Evolutionary conservation across 2,888 invertebrate species (phyloP).

Genomic region (Lycophotia porphyrea): DNA sequence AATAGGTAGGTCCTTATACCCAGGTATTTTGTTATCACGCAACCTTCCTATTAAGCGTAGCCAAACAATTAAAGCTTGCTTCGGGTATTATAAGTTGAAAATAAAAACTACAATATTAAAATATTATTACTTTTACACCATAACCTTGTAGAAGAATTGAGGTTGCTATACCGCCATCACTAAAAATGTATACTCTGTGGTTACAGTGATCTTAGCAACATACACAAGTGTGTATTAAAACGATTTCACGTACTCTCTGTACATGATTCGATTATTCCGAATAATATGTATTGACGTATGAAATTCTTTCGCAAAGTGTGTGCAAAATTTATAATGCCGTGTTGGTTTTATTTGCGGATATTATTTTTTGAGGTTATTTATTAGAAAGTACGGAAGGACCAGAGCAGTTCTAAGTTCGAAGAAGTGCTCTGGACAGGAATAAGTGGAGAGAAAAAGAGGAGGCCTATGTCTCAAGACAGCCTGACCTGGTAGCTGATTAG

Average conservation of each 20-base stretch:
- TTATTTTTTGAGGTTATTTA: constrained; percentile 11
- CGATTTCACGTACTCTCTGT: constrained; percentile 53
- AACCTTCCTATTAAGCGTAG: background rate
- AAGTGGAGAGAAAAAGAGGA: too few relatives aligned
- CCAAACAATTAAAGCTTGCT: background rate
- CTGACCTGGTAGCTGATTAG: too few relatives aligned
- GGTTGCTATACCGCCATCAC: constrained; percentile 7
- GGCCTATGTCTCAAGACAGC: too few relatives aligned
- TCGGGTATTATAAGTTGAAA: background rate
- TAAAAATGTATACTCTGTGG: constrained; percentile 21
- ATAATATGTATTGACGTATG: constrained; percentile 26
- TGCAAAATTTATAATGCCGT: constrained; percentile 49
- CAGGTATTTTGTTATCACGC: background rate
- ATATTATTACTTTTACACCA: background rate
- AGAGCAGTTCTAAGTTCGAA: too few relatives aligned
- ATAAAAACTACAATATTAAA: too few relatives aligned
- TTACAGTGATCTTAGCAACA: constrained; percentile 23
- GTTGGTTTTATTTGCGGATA: background rate
- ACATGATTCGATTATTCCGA: constrained; percentile 51
- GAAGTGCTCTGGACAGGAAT: too few relatives aligned
- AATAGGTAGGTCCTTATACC: background rate
- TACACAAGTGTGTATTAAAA: constrained; percentile 25
- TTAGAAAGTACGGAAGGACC: constrained; percentile 19
- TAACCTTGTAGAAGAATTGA: background rate
- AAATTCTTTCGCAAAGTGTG: constrained; percentile 49